Base-by-base conservation (phyloP, 2,888 invertebrate genomes). In the Siphonodentalium dalli region DNA sequence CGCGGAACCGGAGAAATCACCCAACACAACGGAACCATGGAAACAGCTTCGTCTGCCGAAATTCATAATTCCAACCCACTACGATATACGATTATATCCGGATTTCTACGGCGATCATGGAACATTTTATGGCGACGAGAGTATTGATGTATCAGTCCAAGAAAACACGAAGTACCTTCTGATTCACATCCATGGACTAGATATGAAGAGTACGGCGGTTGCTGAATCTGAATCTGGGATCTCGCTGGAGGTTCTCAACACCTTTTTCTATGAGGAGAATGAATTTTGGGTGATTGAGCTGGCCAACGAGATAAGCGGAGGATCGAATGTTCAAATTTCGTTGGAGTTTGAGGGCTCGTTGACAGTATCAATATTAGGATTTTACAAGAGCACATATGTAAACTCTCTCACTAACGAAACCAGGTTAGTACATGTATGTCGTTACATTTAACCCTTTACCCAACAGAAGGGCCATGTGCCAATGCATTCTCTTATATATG, bases 21-120 rank as follows among this genome's bases (percentile, higher is more conserved):
- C 54, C 7, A 27, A 26, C 20, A 35, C 42, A 8, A 50, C 58
- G 18, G 67, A 70, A 47, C 74, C 73, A 1, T 77, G 77, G 77
- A 61, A 60, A 28, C 63, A 83, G 49, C 83, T 85, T 61, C 85
- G 89, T 35, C 80, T 92, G 11, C 88, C 89, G 1, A 80, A 78
- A 29, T 75, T 85, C 34, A 80, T 89, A 0, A 73, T 82, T 27
- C 91, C 92, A 0, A 69, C 78, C 18, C 85, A 87, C 57, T 92
- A 92, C 75, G 87, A 88, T 66, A 81, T 92, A 3, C 84, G 83
- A 43, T 79, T 92, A 28, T 82, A 86, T 72, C 91, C 92, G 0
- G 82, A 90, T 68, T 82, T 89, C 58, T 79, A 85, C 59, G 74
- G 85, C 69, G 86, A 85, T 54, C 74, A 69, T 44, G 71, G 67